Conservation (phyloP, 2,888 invertebrate genomes). For the Pristionchus arcanus region DNA sequence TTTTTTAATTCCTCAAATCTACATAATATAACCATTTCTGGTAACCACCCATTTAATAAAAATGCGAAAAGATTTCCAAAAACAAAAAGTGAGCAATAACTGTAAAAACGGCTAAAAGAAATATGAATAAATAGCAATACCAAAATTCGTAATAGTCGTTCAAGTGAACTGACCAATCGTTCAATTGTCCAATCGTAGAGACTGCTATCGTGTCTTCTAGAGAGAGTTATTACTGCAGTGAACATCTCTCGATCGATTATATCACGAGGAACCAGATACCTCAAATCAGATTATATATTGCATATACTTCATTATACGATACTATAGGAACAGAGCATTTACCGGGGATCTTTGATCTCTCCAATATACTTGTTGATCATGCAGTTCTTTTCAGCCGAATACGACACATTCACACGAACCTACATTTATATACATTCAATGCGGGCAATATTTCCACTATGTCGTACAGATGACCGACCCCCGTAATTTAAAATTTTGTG, state of each 20-base stretch:
- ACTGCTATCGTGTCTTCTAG: background rate
- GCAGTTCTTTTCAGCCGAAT: slow-evolving; percentile 7
- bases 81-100: background rate
- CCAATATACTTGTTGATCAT: slow-evolving; percentile 36
- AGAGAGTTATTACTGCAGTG: slow-evolving; percentile 7
- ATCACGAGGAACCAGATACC: slow-evolving; percentile 15
- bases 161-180: background rate
- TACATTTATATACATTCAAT: background rate
- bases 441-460: background rate
- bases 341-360: background rate
- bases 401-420: slow-evolving; percentile 25
- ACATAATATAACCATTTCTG: too few relatives aligned
- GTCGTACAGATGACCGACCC: too few relatives aligned
- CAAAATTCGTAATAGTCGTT: too few relatives aligned
- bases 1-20: too few relatives aligned
- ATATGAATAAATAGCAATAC: background rate
- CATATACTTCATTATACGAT: background rate
- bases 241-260: slow-evolving; percentile 30
- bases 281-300: background rate
- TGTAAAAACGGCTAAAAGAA: background rate
- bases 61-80: too few relatives aligned
- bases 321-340: background rate
- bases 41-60: too few relatives aligned
- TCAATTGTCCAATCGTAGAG: slow-evolving; percentile 34
- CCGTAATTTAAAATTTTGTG: too few relatives aligned